Base-by-base conservation (phyloP, 2,888 invertebrate species). In the Germaria angustata region DNA sequence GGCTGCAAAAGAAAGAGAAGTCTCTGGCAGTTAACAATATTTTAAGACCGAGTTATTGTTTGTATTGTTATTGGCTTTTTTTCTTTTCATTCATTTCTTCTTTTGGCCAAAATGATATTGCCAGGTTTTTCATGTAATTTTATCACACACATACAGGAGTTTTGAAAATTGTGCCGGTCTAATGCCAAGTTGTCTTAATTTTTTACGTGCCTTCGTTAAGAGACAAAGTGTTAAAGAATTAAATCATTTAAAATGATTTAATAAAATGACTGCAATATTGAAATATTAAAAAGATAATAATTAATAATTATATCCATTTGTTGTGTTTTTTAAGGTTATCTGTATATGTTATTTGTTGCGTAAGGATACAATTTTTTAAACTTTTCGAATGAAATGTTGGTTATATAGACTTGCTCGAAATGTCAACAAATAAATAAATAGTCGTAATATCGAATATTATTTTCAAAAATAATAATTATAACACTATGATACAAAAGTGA, bases 91-190 rank as follows among this genome's bases (percentile, higher is more conserved):
- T 46, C 17, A 44, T 44, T 66, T 81, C 22, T 81, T 59, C 13
- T 76, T 76, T 66, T 72, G 77, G 80, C 77, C 75, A 65, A 81
- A 77, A 77, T 77, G 75, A 71, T 81, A 77, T 75, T 75, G 75
- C 77, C 75, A 71, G 71, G 75, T 77, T 68, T 71, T 59, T 59
- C 39, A 65, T 39, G 49, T 68, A 17, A 59, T 61, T 71, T 76
- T 69, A 80, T 63, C 63, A 44, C 53, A 59, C 59, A 51, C 51
- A 57, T 49, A 66, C 57, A 72, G 79, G 59, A 72, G 65, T 72
- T 79, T 76, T 69, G 39, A 41, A 80, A 73, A 80, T 73, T 72
- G 51, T 68, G 72, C 59, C 79, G 66, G 72, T 59, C 72, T 79
- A 66, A 72, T 66, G 72, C 72, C 65, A 73, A 68, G 34, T 73